Evolutionary conservation across 1,140 invertebrate species (phyloP).

Genomic region (Eciton burchellii): DNA sequence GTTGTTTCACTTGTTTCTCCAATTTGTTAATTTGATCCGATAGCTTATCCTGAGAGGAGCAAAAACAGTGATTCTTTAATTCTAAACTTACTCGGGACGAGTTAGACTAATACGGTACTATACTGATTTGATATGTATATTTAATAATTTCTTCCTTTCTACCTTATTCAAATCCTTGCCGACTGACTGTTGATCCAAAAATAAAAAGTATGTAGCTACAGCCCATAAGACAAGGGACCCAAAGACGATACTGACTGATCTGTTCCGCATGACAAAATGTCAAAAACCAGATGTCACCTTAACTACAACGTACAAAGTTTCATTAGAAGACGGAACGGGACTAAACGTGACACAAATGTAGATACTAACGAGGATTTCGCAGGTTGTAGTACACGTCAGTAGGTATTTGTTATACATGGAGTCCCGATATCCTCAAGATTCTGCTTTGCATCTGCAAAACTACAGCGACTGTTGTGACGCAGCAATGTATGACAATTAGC

Average conservation of each 20-base stretch:
- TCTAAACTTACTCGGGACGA: no score
- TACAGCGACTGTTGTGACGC: not conserved
- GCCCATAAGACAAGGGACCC: constrained; percentile 82
- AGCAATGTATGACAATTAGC: not conserved
- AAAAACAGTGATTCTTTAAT: no score
- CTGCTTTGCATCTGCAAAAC: constrained; percentile 8
- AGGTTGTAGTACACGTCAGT: constrained; percentile 22
- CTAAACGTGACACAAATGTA: not conserved
- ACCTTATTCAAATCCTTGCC: constrained; percentile 75
- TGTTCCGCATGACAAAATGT: constrained; percentile 84
- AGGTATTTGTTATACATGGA: constrained; percentile 52
- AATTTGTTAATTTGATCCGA: constrained; percentile 79
- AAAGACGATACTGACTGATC: constrained; percentile 81
- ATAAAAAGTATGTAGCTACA: constrained; percentile 82
- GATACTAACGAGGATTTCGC: constrained; percentile 37
- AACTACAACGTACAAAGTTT: constrained; percentile 68
- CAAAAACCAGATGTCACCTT: constrained; percentile 82
- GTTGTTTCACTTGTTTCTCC: constrained; percentile 77
- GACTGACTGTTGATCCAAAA: constrained; percentile 80
- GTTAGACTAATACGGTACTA: no score
- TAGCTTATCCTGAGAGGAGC: constrained; percentile 74
- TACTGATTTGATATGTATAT: no score
- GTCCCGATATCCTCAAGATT: not conserved
- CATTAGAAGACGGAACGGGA: not conserved
- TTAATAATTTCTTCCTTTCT: not conserved